Percentiles rank a stretch among this genome's conserved stretches.
Conservation (phyloP, 2,113 vertebrate genomes). For the Tragelaphus buxtoni region DNA sequence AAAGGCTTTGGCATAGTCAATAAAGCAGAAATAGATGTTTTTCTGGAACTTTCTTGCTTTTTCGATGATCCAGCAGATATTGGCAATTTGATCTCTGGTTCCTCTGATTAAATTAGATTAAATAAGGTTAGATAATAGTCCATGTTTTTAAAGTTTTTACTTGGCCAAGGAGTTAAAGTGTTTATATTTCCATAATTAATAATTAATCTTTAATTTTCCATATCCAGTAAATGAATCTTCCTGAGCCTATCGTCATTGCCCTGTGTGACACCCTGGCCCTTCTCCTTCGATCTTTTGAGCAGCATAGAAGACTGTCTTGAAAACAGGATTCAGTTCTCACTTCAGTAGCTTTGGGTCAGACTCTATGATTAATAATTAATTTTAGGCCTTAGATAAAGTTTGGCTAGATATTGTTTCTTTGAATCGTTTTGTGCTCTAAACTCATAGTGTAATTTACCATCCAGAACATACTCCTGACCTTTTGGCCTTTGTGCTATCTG, state of each 20-base stretch:
- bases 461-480: neutral
- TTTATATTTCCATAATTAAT: neutral
- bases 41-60: too few relatives aligned
- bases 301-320: neutral
- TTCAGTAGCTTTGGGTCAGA: constrained; percentile 34
- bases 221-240: neutral
- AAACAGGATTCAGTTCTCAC: neutral
- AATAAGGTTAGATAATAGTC: neutral
- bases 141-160: neutral
- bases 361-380: constrained; percentile 59
- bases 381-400: constrained; percentile 38
- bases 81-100: too few relatives aligned
- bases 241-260: neutral
- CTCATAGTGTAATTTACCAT: neutral
- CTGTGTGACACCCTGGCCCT: neutral
- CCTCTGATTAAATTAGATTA: neutral
- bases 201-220: neutral
- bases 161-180: neutral
- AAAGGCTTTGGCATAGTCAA: too few relatives aligned
- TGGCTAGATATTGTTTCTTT: neutral
- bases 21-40: too few relatives aligned
- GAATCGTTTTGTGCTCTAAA: neutral
- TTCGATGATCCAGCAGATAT: too few relatives aligned
- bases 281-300: neutral
- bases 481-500: neutral